Evolutionary conservation across 2,797 vertebrate genomes (phyloP), one percentile per base, ranked within the genome.

Genomic region (Sebastes alutus): DNA sequence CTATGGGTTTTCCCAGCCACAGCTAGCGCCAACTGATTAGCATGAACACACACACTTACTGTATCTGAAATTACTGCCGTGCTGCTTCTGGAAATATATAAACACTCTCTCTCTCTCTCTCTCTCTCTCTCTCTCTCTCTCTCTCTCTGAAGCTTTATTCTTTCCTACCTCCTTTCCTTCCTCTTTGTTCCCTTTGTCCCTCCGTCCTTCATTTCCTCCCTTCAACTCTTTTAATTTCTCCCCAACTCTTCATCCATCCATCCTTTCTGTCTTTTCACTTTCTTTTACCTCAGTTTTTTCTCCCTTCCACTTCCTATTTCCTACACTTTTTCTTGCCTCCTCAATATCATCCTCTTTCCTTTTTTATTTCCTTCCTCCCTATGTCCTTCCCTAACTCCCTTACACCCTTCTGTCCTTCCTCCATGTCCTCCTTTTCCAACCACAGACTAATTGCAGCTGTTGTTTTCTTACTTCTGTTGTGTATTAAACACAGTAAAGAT

Each of bases 371-470:
- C 38, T 42, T 42, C 38, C 13, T 42, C 13, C 38, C 38, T 42
- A 3, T 18, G 14, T 25, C 23, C 1, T 27, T 27, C 4, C 1
- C 23, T 14, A 0, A 1, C 20, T 20, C 2, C 2, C 11, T 33
- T 35, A 5, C n/a, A 23, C 1, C 13, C 14, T 9, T 25, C 14
- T 2, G 0, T 67, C 29, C 62, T 32, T 62, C 52, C 35, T 63
- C 63, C 12, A 0, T 6, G 7, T 59, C 29, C 13, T 73, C 22
- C 6, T 52, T 56, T 56, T 35, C 18, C 42, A 66, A 65, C 46
- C 62, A 68, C 89, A 82, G 89, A 78, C 91, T 92, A 86, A 91
- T 86, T 90, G 82, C 91, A 88, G 87, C 89, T 84, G 82, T 90
- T 92, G 72, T 89, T 83, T 27, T 91, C 82, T 14, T 75, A 86